Percentiles rank a stretch among this genome's conserved stretches.
Conservation (phyloP, 2,113 vertebrate genomes). For the Sebastes fasciatus region DNA sequence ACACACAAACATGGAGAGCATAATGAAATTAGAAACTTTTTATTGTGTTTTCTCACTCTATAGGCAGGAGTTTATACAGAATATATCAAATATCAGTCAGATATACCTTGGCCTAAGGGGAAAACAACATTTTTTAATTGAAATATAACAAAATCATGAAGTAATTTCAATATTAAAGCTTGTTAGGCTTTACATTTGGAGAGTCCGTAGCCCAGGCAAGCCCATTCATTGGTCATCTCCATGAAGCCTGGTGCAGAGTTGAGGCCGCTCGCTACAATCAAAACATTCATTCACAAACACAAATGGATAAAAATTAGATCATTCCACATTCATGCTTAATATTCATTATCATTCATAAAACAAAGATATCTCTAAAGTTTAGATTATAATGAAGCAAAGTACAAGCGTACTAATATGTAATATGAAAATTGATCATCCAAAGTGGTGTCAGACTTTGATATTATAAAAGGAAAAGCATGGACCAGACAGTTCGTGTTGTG, state of each 20-base stretch:
- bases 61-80: neutral
- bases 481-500: neutral
- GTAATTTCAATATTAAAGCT: neutral
- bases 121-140: neutral
- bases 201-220: constrained; percentile 45
- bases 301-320: neutral
- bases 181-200: constrained; percentile 21
- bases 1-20: too few relatives aligned
- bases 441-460: neutral
- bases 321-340: too few relatives aligned
- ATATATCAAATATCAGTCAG: neutral
- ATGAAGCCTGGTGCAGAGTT: constrained; percentile 42
- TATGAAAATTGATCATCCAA: neutral
- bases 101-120: neutral
- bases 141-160: neutral
- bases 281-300: constrained; percentile 28
- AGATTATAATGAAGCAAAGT: neutral
- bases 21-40: neutral
- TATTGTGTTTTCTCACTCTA: neutral
- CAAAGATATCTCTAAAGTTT: neutral
- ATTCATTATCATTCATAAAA: neutral
- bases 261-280: constrained; percentile 54
- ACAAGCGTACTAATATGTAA: neutral
- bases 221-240: constrained; percentile 67
- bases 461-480: neutral